Percentiles rank a stretch among this genome's conserved stretches.
Evolutionary conservation across 2,113 vertebrate genomes (phyloP).

Genomic region (Anas platyrhynchos): DNA sequence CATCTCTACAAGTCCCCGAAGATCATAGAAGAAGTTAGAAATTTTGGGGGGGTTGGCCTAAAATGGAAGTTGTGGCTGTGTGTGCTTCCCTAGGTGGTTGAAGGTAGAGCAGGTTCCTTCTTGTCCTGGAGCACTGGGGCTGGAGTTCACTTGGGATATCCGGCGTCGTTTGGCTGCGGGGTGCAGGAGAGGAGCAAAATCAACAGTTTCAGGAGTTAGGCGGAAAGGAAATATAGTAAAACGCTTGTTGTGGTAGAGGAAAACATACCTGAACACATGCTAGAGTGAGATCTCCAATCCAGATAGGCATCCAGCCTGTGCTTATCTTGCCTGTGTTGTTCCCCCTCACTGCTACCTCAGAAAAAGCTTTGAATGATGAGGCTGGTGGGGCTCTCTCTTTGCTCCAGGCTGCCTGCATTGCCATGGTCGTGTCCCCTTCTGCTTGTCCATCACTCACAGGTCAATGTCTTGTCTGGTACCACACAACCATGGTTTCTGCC

Average conservation of each 20-base stretch:
- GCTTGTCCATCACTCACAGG: accelerated
- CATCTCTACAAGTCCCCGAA: background rate
- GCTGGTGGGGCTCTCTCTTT: accelerated
- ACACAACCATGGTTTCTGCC: accelerated
- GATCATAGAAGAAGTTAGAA: background rate
- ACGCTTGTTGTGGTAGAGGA: conserved; percentile 20
- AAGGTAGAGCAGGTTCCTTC: background rate
- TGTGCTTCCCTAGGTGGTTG: background rate
- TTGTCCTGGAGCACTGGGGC: background rate
- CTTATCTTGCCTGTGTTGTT: background rate
- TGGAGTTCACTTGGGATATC: background rate
- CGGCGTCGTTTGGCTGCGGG: background rate
- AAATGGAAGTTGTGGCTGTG: background rate
- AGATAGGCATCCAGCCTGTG: conserved; percentile 5
- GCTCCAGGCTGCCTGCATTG: accelerated
- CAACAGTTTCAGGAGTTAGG: background rate
- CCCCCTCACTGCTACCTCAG: accelerated
- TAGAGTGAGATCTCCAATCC: background rate
- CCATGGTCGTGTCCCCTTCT: accelerated
- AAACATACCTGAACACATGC: background rate
- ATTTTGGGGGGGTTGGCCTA: background rate
- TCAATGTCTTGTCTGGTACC: background rate
- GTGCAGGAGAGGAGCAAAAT: background rate
- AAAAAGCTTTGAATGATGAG: background rate
- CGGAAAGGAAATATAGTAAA: background rate